These are phyloP conservation scores for Euplagia quadripunctaria DNA, from an alignment of 2,888 invertebrate genomes.

Conservation along the genomic window DNA sequence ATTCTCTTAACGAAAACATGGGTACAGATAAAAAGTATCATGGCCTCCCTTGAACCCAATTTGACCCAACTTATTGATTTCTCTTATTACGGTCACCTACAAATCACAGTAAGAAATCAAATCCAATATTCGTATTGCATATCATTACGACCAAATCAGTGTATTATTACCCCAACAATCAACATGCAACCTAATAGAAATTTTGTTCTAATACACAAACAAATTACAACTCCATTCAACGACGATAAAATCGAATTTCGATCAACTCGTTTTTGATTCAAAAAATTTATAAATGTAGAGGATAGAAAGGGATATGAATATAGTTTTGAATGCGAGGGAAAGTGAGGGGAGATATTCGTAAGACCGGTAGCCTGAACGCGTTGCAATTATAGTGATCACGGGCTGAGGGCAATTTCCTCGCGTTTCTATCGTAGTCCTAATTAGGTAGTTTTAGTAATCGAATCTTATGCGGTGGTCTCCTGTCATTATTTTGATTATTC, in stretches of 20 bases:
- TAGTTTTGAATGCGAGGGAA: conserved; percentile 54
- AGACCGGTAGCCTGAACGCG: conserved; percentile 79
- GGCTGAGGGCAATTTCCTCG: conserved; percentile 76
- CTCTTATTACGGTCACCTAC: background rate
- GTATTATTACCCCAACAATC: conserved; percentile 44
- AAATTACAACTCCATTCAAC: conserved; percentile 30
- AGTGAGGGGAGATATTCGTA: conserved; percentile 70
- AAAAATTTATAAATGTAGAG: conserved; percentile 64
- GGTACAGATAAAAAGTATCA: too few relatives aligned
- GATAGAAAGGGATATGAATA: conserved; percentile 60
- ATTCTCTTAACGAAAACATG: background rate
- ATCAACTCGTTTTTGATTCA: conserved; percentile 37
- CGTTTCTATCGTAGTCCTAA: conserved; percentile 77
- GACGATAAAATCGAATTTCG: conserved; percentile 36
- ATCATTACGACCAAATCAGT: conserved; percentile 36
- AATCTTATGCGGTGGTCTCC: conserved; percentile 76
- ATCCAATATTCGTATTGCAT: conserved; percentile 28
- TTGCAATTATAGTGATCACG: conserved; percentile 79
- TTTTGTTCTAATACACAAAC: conserved; percentile 20
- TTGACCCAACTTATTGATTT: background rate
- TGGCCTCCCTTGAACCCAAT: background rate
- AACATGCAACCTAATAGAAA: conserved; percentile 34
- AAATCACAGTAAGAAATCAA: conserved; percentile 12
- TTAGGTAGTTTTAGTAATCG: conserved; percentile 82
- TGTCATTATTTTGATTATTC: conserved; percentile 81